Conservation (phyloP, 1,140 invertebrate species). For the Cecropterus lyciades region DNA sequence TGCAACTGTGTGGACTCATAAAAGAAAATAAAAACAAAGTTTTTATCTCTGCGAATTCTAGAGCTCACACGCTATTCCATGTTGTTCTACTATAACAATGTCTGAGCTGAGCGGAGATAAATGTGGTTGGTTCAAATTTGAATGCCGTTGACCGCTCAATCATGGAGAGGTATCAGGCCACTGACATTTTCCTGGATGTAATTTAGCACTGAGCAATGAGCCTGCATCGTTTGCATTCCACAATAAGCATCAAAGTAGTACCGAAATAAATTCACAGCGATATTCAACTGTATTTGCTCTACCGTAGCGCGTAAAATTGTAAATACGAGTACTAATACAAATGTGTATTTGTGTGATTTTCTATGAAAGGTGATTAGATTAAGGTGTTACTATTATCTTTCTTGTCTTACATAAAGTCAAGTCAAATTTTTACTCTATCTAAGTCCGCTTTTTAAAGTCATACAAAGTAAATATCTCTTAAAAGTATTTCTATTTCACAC, state of each 20-base stretch:
- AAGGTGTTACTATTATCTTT: no score
- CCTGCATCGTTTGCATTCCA: constrained; percentile 56
- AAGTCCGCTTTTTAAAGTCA: no score
- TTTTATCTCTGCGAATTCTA: neutral
- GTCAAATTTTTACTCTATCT: no score
- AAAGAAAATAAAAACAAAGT: neutral
- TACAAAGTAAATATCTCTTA: no score
- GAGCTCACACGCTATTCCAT: neutral
- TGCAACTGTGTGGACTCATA: neutral
- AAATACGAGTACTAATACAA: neutral
- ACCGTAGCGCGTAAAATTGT: neutral
- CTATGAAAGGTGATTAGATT: neutral
- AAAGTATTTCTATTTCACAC: no score
- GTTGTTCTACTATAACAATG: constrained; percentile 20
- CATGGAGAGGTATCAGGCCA: constrained; percentile 47
- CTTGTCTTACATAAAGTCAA: neutral
- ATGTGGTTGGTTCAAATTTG: constrained; percentile 46
- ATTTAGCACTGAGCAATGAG: constrained; percentile 49
- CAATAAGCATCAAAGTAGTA: constrained; percentile 53
- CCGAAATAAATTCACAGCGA: constrained; percentile 49
- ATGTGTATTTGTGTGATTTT: neutral
- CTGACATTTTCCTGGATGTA: constrained; percentile 67
- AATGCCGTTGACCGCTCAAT: constrained; percentile 62
- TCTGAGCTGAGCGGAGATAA: constrained; percentile 47
- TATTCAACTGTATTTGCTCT: constrained; percentile 3